These are phyloP conservation scores for Thryonomys swinderianus DNA, from an alignment of 2,113 vertebrate species.

Conservation along the genomic window DNA sequence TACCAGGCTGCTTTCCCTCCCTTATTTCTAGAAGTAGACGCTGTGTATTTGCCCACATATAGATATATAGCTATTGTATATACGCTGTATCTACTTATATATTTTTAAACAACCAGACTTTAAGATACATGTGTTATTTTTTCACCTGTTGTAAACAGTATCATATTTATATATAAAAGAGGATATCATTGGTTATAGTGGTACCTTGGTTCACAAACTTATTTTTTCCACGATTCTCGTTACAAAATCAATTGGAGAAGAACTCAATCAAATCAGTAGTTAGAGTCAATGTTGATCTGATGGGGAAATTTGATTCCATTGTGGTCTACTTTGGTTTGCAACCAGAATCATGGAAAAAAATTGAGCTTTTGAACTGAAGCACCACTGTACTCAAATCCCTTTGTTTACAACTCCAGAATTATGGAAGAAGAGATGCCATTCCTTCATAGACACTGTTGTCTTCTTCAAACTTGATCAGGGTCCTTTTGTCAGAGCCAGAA, in stretches of 20 bases:
- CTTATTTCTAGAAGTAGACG: background rate
- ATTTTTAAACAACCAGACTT: slow-evolving; percentile 32
- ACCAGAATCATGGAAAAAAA: background rate
- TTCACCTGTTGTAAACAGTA: background rate
- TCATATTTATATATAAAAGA: slow-evolving; percentile 13
- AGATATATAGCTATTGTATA: background rate
- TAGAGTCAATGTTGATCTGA: background rate
- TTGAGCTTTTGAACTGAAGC: background rate
- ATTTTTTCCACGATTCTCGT: background rate
- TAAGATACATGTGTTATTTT: slow-evolving; percentile 6
- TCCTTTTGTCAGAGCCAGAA: slow-evolving; percentile 31
- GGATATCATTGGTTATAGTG: background rate
- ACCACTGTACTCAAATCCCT: background rate
- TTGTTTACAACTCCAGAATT: slow-evolving; percentile 27
- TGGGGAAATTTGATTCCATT: background rate
- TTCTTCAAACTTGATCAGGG: slow-evolving; percentile 11
- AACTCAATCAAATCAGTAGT: background rate
- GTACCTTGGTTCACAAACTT: background rate
- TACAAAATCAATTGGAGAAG: background rate
- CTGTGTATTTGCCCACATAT: slow-evolving; percentile 19
- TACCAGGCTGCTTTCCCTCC: background rate
- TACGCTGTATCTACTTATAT: background rate
- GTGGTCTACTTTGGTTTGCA: background rate
- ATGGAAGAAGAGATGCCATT: slow-evolving; percentile 4
- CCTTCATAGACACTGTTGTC: slow-evolving; percentile 38